phyloP scores from a whole-genome alignment of 2,797 vertebrate species.

The Coilia nasus region DNA sequence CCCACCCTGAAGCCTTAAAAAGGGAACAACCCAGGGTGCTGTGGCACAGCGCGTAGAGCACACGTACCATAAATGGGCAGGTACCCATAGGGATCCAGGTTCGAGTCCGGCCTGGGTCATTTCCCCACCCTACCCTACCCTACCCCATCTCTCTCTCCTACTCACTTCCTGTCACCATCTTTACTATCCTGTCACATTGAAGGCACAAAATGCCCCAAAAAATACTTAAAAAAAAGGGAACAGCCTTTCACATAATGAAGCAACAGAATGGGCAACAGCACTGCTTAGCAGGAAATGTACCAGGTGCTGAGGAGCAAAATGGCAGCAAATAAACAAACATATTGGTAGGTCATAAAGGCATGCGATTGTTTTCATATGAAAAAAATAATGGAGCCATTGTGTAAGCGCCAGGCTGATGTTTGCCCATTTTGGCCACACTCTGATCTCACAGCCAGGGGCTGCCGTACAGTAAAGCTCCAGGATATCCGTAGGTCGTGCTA shows the following conservation, averaged over 20 bases:
- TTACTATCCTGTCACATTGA: no score
- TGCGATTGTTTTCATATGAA: conserved; percentile 30
- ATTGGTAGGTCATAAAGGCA: background rate
- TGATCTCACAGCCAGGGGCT: conserved; percentile 60
- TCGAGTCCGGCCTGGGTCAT: no score
- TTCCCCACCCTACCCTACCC: no score
- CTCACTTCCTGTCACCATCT: no score
- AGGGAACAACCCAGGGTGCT: no score
- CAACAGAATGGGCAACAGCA: background rate
- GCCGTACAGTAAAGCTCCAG: conserved; percentile 50
- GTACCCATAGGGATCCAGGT: no score
- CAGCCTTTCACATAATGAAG: background rate
- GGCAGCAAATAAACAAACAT: background rate
- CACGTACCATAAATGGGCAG: no score
- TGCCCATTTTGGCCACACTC: conserved; percentile 27
- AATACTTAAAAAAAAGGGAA: no score
- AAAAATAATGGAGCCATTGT: conserved; percentile 26
- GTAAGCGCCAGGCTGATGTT: background rate
- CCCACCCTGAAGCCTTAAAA: conserved; percentile 10
- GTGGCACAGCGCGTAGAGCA: no score
- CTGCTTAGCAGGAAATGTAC: background rate
- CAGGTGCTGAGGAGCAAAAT: background rate
- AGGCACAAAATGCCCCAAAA: no score
- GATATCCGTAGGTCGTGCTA: conserved; percentile 64
- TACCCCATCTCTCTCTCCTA: no score